Conservation (phyloP, 2,888 invertebrate species). For the Drosophila longiperda region DNA sequence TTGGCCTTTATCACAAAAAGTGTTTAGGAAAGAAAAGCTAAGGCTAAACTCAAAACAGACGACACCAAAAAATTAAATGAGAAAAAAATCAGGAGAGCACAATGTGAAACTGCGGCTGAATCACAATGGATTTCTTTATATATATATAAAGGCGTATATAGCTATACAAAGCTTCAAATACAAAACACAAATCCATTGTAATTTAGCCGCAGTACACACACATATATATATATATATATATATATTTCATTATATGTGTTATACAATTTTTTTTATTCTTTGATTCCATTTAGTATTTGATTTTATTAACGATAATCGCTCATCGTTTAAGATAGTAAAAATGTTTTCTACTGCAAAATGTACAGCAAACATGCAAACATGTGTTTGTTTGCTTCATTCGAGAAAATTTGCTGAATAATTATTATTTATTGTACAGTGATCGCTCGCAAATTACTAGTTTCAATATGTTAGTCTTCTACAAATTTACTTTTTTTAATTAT, state of each 20-base stretch:
- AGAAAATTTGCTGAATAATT: conserved; percentile 2
- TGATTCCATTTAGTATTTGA: conserved; percentile 28
- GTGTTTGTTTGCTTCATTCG: background rate
- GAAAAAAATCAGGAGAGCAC: conserved; percentile 7
- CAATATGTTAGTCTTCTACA: background rate
- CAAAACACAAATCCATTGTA: no score
- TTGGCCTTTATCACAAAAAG: conserved; percentile 50
- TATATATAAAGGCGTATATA: background rate
- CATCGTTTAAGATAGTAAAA: conserved; percentile 38
- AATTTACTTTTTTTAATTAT: background rate
- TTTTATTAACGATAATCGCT: conserved; percentile 25
- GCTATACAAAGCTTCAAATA: no score
- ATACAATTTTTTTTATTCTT: conserved; percentile 27
- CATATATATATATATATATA: no score
- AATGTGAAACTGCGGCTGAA: conserved; percentile 18
- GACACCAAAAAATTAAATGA: background rate
- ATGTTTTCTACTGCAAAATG: conserved; percentile 37
- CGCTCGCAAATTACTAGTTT: background rate
- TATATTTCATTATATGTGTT: conserved; percentile 16
- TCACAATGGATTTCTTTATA: conserved; percentile 16
- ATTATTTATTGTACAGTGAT: conserved; percentile 8
- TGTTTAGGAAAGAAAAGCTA: conserved; percentile 25
- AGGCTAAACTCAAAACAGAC: background rate
- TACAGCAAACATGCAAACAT: conserved; percentile 19
- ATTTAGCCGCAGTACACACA: no score